Evolutionary conservation across 2,113 vertebrate genomes (phyloP).

Genomic region (Trichomycterus rosablanca): DNA sequence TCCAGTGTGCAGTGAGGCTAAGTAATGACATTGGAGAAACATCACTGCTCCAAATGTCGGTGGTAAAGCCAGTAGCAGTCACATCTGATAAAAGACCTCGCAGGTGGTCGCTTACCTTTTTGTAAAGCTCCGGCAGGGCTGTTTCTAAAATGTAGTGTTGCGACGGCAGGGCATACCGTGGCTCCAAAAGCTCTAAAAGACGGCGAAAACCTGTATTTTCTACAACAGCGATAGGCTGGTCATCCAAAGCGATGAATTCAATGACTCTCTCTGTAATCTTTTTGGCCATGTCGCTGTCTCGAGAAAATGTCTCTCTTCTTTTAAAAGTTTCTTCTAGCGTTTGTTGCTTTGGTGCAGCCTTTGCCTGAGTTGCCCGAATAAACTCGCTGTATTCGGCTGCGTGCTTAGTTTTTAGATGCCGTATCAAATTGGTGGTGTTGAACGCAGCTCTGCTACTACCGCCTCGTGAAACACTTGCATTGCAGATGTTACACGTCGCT

Average conservation of each 20-base stretch:
- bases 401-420: constrained; percentile 2
- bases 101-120: background rate
- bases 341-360: background rate
- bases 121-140: background rate
- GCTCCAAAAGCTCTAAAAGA: constrained; percentile 1
- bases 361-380: background rate
- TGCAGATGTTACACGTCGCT: background rate
- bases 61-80: constrained; percentile 3
- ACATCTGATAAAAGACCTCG: constrained; percentile 9
- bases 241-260: background rate
- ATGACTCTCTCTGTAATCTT: background rate
- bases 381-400: background rate
- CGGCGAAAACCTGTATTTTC: background rate
- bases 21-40: background rate
- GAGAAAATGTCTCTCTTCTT: background rate
- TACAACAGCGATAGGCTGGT: background rate
- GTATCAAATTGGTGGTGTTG: constrained; percentile 1
- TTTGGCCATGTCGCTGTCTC: constrained; percentile 8
- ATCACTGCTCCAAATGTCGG: background rate
- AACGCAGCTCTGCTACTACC: too few species aligned
- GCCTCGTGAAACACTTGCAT: background rate
- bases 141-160: constrained; percentile 5
- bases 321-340: background rate
- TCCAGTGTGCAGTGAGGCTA: constrained; percentile 25
- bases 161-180: background rate